Conservation (phyloP, 1,140 invertebrate genomes). For the Bombus huntii region DNA sequence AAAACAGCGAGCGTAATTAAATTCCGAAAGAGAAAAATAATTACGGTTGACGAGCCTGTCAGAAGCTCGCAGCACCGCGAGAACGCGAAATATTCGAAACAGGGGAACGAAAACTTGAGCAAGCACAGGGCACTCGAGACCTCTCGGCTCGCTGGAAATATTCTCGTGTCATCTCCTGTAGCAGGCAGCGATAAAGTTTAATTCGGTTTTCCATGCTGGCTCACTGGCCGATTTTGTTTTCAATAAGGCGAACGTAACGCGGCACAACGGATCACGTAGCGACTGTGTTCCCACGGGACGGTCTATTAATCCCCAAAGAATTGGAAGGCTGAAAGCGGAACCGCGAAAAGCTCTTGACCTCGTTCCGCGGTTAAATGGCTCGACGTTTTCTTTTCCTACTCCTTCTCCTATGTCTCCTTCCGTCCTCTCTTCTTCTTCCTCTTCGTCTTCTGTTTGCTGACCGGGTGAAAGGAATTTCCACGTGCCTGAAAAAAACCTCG, state of each 20-base stretch:
- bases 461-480: constrained; percentile 19
- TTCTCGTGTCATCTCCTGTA: constrained; percentile 11
- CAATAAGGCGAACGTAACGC: not conserved
- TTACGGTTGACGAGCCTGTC: too few relatives aligned
- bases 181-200: constrained; percentile 7
- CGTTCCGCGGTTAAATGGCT: constrained; percentile 38
- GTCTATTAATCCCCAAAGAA: constrained; percentile 42
- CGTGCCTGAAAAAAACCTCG: not conserved
- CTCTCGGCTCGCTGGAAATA: not conserved
- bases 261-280: not conserved
- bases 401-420: not conserved
- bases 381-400: constrained; percentile 10
- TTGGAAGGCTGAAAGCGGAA: constrained; percentile 32
- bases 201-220: not conserved
- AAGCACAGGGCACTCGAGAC: not conserved
- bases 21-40: too few relatives aligned
- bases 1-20: too few relatives aligned
- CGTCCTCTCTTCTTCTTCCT: not conserved
- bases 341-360: constrained; percentile 47
- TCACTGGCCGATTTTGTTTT: constrained; percentile 7
- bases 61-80: too few relatives aligned
- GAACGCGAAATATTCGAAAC: too few relatives aligned
- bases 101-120: not conserved
- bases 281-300: constrained; percentile 24
- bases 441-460: constrained; percentile 7